Conservation (phyloP, 2,888 invertebrate species). For the Thymelicus sylvestris region DNA sequence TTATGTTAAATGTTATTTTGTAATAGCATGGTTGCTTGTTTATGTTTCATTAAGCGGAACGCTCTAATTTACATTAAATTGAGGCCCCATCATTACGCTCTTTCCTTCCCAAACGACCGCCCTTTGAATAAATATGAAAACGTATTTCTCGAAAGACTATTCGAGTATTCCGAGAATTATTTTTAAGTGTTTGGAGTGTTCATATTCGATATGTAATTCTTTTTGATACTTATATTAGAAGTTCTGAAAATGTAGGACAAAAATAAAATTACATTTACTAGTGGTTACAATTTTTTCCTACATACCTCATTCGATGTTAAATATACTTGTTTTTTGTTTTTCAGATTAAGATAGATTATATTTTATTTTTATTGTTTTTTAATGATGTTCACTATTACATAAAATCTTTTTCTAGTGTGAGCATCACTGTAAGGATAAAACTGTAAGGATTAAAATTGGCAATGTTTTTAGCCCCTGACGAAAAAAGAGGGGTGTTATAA, state of each 20-base stretch:
- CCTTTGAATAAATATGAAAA: conserved; percentile 31
- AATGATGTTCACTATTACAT: too few species aligned
- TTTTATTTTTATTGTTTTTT: too few species aligned
- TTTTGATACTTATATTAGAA: background rate
- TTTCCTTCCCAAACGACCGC: conserved; percentile 13
- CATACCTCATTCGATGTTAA: too few species aligned
- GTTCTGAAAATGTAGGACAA: background rate
- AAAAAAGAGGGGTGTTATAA: too few species aligned
- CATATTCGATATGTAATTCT: background rate
- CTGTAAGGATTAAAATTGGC: too few species aligned
- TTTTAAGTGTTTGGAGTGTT: conserved; percentile 20
- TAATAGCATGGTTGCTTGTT: conserved; percentile 22
- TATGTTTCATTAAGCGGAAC: conserved; percentile 40
- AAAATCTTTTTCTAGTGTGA: too few species aligned
- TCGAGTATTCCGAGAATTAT: conserved; percentile 11
- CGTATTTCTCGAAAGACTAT: conserved; percentile 19
- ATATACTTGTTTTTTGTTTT: too few species aligned
- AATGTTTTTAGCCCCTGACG: too few species aligned
- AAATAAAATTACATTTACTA: too few species aligned
- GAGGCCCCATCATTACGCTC: conserved; percentile 18
- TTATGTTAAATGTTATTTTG: background rate
- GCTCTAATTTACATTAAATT: conserved; percentile 39
- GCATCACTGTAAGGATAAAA: too few species aligned
- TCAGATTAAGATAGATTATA: too few species aligned
- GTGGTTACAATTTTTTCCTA: too few species aligned